Evolutionary conservation across 2,113 vertebrate species (phyloP).

Genomic region (Symphodus melops): DNA sequence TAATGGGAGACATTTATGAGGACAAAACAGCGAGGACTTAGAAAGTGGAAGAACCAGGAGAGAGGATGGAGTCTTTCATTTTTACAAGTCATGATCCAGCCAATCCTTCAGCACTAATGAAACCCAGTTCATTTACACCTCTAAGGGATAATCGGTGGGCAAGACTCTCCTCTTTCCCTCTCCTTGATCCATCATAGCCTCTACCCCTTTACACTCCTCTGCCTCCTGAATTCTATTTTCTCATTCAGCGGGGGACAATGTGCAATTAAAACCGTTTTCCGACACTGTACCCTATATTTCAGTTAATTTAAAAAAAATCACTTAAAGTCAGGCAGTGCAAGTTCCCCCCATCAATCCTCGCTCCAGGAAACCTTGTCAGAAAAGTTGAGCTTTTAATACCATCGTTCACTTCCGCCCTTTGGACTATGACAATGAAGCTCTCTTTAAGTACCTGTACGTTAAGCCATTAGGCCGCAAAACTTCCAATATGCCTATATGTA

Average conservation of each 20-base stretch:
- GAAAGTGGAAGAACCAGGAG: conserved; percentile 31
- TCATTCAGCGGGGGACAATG: conserved; percentile 41
- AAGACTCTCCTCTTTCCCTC: conserved; percentile 37
- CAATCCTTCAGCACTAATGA: conserved; percentile 50
- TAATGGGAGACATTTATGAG: conserved; percentile 22
- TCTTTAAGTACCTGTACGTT: conserved; percentile 26
- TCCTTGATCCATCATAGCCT: conserved; percentile 46
- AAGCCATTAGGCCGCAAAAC: conserved; percentile 46
- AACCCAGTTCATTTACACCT: conserved; percentile 64
- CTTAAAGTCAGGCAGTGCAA: conserved; percentile 42
- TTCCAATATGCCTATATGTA: conserved; percentile 2
- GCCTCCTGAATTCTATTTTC: conserved; percentile 49
- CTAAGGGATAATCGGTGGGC: conserved; percentile 59
- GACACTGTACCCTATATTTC: conserved; percentile 50
- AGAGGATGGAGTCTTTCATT: conserved; percentile 52
- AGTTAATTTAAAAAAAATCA: conserved; percentile 62
- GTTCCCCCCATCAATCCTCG: conserved; percentile 48
- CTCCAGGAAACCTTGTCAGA: conserved; percentile 41
- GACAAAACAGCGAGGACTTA: conserved; percentile 13
- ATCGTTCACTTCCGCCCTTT: neutral
- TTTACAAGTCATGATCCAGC: conserved; percentile 44
- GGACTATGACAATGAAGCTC: conserved; percentile 14
- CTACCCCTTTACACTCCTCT: conserved; percentile 47
- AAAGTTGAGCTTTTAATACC: conserved; percentile 30
- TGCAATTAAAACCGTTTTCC: conserved; percentile 60